These are phyloP conservation scores for Chrosomus eos DNA, from an alignment of 2,797 vertebrate genomes.

Conservation along the genomic window DNA sequence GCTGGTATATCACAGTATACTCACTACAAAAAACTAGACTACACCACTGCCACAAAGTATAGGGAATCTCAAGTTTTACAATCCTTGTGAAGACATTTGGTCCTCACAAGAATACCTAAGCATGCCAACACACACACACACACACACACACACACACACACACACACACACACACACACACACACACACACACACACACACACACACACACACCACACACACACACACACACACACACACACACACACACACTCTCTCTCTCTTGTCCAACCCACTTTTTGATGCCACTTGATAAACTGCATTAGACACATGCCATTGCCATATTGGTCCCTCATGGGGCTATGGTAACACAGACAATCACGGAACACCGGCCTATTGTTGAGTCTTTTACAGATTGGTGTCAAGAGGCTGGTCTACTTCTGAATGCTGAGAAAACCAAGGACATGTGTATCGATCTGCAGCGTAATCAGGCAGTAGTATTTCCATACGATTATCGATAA, in stretches of 20 bases:
- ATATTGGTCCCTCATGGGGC: not conserved
- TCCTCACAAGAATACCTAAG: too few relatives aligned
- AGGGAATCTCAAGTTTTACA: too few relatives aligned
- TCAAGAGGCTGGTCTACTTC: not conserved
- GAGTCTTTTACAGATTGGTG: not conserved
- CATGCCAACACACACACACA: too few relatives aligned
- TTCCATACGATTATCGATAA: not conserved
- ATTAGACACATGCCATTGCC: not conserved
- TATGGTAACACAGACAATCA: not conserved
- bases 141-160: too few relatives aligned
- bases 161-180: too few relatives aligned
- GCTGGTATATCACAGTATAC: too few relatives aligned
- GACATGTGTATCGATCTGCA: not conserved
- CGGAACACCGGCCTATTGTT: not conserved
- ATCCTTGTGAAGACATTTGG: too few relatives aligned
- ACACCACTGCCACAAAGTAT: too few relatives aligned
- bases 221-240: too few relatives aligned
- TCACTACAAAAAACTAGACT: too few relatives aligned
- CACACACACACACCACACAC: too few relatives aligned
- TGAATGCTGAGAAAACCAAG: not conserved
- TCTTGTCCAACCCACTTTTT: not conserved
- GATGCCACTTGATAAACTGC: not conserved
- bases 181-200: not conserved
- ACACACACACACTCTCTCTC: too few relatives aligned
- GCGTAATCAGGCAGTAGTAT: not conserved